phyloP scores from a whole-genome alignment of 2,113 vertebrate genomes.

The Ciconia maguari region DNA sequence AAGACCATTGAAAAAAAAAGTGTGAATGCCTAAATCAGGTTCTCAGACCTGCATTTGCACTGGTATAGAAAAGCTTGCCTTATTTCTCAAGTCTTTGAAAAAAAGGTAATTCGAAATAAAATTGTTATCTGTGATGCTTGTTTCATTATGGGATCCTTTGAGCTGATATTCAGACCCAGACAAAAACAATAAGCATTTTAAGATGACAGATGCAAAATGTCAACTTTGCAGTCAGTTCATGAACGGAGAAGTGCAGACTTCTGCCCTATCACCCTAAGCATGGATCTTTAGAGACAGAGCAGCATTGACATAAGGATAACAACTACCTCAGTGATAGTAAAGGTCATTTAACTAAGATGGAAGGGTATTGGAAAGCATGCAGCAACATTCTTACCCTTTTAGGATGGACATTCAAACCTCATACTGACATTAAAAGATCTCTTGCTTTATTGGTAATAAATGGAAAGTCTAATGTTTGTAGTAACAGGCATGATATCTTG shows the following conservation, averaged over 20 bases:
- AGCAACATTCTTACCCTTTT: background rate
- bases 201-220: background rate
- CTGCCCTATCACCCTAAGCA: background rate
- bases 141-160: background rate
- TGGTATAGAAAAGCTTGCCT: background rate
- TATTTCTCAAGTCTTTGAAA: background rate
- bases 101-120: background rate
- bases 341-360: background rate
- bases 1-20: background rate
- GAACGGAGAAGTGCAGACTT: background rate
- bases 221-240: background rate
- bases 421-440: background rate
- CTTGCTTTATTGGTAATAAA: background rate
- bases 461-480: background rate
- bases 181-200: background rate
- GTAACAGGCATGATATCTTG: background rate
- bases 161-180: background rate
- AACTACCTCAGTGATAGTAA: background rate
- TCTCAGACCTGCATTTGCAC: background rate
- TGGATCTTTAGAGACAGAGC: background rate
- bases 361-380: background rate
- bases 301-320: background rate
- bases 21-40: background rate
- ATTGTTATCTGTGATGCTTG: background rate
- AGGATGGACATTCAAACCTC: background rate